Conservation (phyloP, 1,140 invertebrate species). For the Cotesia typhae region DNA sequence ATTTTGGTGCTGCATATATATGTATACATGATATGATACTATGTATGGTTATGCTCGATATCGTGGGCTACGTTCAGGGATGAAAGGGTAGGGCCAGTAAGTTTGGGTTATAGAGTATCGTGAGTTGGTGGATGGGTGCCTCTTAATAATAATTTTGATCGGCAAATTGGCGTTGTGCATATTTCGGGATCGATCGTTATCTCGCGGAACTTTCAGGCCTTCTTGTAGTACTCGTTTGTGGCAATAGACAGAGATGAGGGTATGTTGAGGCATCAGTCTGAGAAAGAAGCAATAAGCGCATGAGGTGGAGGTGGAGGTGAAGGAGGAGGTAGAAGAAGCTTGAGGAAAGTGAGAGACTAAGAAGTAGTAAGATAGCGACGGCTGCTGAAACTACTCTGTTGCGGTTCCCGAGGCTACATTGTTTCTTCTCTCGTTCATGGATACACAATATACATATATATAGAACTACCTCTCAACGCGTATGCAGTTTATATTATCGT, state of each 20-base stretch:
- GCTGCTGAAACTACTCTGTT: conserved; percentile 10
- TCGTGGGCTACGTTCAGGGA: too few species aligned
- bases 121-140: conserved; percentile 39
- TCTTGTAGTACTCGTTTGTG: conserved; percentile 34
- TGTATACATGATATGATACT: neutral
- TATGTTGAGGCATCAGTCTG: conserved; percentile 17
- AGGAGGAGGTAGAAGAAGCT: conserved; percentile 6
- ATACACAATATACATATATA: neutral
- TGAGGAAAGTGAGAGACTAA: conserved; percentile 10
- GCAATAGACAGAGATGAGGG: too few species aligned
- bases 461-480: conserved; percentile 9
- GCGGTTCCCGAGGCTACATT: neutral
- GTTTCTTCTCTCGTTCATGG: conserved; percentile 1
- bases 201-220: conserved; percentile 58
- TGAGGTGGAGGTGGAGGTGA: too few species aligned
- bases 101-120: neutral
- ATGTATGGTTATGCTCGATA: neutral
- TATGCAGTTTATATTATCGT: conserved; percentile 4
- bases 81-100: neutral
- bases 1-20: neutral
- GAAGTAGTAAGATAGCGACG: neutral
- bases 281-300: conserved; percentile 18
- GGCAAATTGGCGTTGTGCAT: conserved; percentile 63
- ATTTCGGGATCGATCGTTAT: conserved; percentile 62
- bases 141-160: conserved; percentile 66